These are phyloP conservation scores for Cheilosia variabilis DNA, from an alignment of 2,888 invertebrate genomes.

Conservation along the genomic window DNA sequence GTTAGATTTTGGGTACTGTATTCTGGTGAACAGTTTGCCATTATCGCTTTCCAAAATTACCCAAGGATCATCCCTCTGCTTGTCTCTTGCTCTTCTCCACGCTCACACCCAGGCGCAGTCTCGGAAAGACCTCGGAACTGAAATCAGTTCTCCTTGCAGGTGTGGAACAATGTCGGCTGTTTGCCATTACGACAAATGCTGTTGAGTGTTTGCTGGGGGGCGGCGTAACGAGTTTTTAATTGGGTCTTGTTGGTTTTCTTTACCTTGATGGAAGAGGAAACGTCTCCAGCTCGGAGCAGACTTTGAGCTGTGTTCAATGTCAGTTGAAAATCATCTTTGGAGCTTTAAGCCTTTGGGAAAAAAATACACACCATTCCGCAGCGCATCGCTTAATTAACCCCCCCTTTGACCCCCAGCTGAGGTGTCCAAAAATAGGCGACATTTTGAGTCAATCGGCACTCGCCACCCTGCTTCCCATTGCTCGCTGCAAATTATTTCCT, in stretches of 20 bases:
- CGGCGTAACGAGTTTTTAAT: slow-evolving; percentile 28
- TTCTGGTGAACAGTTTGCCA: slow-evolving; percentile 69
- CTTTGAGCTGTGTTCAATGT: no score
- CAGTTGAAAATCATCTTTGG: neutral
- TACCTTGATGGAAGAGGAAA: neutral
- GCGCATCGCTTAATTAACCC: neutral
- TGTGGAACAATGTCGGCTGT: slow-evolving; percentile 1
- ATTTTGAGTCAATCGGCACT: slow-evolving; percentile 34
- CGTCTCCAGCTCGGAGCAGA: neutral
- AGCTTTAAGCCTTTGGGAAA: neutral
- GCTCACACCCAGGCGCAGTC: slow-evolving; percentile 7
- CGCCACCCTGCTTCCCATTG: neutral
- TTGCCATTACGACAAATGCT: slow-evolving; percentile 20
- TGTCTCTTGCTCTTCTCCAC: neutral
- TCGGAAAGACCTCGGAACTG: slow-evolving; percentile 6
- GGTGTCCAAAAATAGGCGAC: slow-evolving; percentile 32
- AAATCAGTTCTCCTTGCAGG: slow-evolving; percentile 1
- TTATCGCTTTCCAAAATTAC: slow-evolving; percentile 67
- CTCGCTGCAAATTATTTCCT: slow-evolving; percentile 58
- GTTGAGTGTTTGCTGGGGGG: neutral
- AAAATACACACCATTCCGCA: neutral
- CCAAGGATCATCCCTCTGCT: slow-evolving; percentile 45
- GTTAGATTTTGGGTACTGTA: slow-evolving; percentile 42
- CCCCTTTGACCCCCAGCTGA: neutral
- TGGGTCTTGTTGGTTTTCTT: neutral